These are phyloP conservation scores for Rhinopomastus cyanomelas DNA, from an alignment of 2,113 vertebrate species.

Conservation along the genomic window DNA sequence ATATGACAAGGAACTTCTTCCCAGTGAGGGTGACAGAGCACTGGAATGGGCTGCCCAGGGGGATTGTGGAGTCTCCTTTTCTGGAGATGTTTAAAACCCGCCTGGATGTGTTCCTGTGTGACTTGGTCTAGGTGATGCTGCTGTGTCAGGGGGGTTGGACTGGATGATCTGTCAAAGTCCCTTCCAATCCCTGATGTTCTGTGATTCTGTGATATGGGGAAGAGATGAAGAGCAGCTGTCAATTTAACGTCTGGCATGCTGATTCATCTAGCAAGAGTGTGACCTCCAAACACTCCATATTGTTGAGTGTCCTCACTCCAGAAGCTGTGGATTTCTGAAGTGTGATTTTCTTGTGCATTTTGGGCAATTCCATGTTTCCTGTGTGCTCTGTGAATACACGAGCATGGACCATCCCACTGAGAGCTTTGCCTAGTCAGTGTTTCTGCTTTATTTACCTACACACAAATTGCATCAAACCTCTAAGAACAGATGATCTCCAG, in stretches of 20 bases:
- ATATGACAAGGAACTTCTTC: no score
- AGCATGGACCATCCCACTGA: neutral
- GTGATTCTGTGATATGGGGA: no score
- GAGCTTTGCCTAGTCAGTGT: neutral
- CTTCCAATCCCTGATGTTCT: no score
- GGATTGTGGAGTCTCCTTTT: no score
- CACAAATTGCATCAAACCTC: slow-evolving; percentile 8
- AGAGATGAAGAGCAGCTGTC: neutral
- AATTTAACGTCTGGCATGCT: neutral
- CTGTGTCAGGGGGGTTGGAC: no score
- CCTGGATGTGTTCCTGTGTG: no score
- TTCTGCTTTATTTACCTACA: neutral
- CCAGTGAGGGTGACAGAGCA: no score
- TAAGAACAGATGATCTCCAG: slow-evolving; percentile 26
- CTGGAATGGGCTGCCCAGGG: no score
- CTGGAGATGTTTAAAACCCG: no score
- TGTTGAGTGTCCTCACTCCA: neutral
- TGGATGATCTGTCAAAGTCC: no score
- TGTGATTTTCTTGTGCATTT: neutral
- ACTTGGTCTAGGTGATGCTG: no score
- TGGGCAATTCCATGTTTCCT: neutral
- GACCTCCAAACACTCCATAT: accelerated
- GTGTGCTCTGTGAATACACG: neutral
- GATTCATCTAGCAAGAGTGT: neutral
- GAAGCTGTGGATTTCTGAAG: neutral